A percentile compares a stretch with the other conserved stretches of the same genome.
These are phyloP conservation scores for Toxostoma redivivum DNA, from an alignment of 2,113 vertebrate genomes.

Conservation along the genomic window DNA sequence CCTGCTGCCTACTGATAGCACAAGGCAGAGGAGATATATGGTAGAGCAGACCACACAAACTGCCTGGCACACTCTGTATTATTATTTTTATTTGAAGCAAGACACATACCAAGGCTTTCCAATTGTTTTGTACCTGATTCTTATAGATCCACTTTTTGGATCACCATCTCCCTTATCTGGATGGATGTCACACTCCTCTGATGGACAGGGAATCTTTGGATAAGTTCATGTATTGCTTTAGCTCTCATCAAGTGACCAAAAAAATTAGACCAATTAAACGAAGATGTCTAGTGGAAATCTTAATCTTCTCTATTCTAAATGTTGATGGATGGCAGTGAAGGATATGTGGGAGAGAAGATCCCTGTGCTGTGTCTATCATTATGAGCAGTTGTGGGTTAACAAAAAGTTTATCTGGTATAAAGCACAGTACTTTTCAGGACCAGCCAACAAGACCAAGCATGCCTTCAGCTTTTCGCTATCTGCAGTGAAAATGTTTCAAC, in stretches of 20 bases:
- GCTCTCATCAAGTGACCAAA: background rate
- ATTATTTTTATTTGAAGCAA: background rate
- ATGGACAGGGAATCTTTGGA: background rate
- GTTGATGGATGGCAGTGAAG: background rate
- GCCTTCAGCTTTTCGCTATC: background rate
- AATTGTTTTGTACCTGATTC: background rate
- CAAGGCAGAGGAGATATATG: background rate
- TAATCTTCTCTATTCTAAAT: background rate
- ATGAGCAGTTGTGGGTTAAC: background rate
- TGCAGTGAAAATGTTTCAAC: background rate
- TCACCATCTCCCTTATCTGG: accelerated
- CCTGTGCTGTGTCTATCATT: background rate
- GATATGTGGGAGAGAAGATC: background rate
- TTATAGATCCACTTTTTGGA: accelerated
- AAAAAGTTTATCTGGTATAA: background rate
- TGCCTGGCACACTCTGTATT: background rate
- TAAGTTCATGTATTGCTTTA: background rate
- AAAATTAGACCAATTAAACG: conserved; percentile 3
- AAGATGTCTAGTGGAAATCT: background rate
- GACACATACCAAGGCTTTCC: background rate
- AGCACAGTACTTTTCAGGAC: background rate
- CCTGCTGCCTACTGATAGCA: background rate
- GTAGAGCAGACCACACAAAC: background rate
- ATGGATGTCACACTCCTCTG: background rate
- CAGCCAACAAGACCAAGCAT: background rate